These are phyloP conservation scores for Hirtodrosophila confusa DNA, from an alignment of 2,888 invertebrate species.

Conservation along the genomic window DNA sequence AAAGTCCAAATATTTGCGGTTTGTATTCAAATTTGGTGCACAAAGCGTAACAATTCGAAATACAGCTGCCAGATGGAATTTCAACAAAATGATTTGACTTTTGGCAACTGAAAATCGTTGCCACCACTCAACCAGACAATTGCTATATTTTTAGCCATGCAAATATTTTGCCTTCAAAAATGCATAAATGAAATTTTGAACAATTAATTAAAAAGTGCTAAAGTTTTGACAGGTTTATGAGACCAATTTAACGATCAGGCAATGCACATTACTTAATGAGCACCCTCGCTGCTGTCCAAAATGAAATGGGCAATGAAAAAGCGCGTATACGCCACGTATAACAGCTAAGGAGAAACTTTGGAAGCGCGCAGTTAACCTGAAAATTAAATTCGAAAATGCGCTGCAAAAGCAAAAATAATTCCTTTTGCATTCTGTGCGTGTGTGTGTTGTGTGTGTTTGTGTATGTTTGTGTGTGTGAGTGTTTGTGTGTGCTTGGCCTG, in stretches of 20 bases:
- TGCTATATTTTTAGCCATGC: constrained; percentile 22
- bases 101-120: neutral
- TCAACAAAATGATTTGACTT: neutral
- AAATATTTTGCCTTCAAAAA: constrained; percentile 8
- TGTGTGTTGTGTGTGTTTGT: constrained; percentile 12
- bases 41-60: neutral
- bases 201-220: constrained; percentile 51
- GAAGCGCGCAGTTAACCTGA: constrained; percentile 62
- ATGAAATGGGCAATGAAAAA: constrained; percentile 57
- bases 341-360: constrained; percentile 32
- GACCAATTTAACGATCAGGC: constrained; percentile 26
- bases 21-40: neutral
- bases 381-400: constrained; percentile 73
- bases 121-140: neutral
- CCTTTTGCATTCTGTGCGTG: constrained; percentile 52
- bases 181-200: constrained; percentile 9
- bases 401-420: constrained; percentile 70
- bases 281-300: constrained; percentile 33
- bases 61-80: constrained; percentile 9
- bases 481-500: constrained; percentile 23
- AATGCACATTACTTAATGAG: constrained; percentile 36
- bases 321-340: constrained; percentile 54
- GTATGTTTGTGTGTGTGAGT: constrained; percentile 8
- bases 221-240: constrained; percentile 50
- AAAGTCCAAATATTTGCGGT: neutral